Conservation (phyloP, 2,797 vertebrate genomes). For the Furcifer pardalis region DNA sequence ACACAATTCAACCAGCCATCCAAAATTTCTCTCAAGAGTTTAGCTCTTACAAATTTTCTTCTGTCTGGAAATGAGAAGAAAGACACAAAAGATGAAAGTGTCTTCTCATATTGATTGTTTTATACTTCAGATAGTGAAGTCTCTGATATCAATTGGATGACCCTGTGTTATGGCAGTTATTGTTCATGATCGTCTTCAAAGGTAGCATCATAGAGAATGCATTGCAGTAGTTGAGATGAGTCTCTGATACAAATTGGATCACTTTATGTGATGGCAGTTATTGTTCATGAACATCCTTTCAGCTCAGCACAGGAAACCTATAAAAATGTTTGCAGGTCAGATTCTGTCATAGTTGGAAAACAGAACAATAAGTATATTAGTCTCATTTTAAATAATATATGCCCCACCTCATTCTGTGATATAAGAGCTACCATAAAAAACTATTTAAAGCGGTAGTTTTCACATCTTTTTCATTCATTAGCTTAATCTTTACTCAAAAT, state of each 20-base stretch:
- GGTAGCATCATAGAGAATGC: too few relatives aligned
- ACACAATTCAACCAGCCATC: background rate
- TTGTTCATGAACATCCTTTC: background rate
- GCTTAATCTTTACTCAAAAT: background rate
- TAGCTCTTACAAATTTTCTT: background rate
- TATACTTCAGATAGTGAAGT: background rate
- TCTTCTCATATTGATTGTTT: background rate
- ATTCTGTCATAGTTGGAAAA: background rate
- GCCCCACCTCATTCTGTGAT: background rate
- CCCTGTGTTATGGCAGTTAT: too few relatives aligned
- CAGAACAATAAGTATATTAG: background rate
- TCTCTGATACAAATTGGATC: too few relatives aligned
- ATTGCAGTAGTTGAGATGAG: too few relatives aligned
- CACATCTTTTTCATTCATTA: background rate
- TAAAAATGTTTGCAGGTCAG: background rate
- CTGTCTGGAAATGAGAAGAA: background rate
- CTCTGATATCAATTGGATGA: background rate
- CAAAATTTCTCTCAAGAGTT: background rate
- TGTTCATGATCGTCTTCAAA: too few relatives aligned
- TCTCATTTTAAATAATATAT: background rate
- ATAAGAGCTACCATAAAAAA: background rate
- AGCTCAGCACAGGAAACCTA: background rate
- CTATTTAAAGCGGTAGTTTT: background rate
- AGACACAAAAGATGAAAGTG: background rate
- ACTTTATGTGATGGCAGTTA: background rate